Conservation (phyloP, 2,888 invertebrate species). For the Heliothis peltigera region DNA sequence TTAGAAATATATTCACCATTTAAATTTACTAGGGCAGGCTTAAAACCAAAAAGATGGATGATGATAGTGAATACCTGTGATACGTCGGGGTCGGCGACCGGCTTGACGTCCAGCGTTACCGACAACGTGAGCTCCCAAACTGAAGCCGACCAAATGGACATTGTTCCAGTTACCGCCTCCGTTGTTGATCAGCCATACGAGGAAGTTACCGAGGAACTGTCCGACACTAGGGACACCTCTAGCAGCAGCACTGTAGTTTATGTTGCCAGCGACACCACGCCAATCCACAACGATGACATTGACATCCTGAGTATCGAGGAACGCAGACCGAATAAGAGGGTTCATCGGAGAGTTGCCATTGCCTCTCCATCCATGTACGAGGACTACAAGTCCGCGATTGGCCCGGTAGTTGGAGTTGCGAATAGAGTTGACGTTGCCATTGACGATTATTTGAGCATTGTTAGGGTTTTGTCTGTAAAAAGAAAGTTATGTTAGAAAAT, state of each 20-base stretch:
- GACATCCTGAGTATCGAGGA: conserved; percentile 72
- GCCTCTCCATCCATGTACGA: conserved; percentile 81
- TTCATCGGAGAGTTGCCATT: conserved; percentile 72
- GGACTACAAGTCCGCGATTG: conserved; percentile 69
- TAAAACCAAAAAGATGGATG: too few species aligned
- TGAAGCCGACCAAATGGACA: conserved; percentile 84
- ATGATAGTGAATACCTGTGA: conserved; percentile 70
- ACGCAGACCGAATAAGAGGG: conserved; percentile 69
- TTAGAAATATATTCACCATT: too few species aligned
- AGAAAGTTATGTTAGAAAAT: not conserved
- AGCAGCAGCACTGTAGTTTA: conserved; percentile 71
- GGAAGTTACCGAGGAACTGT: conserved; percentile 77
- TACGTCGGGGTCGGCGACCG: conserved; percentile 65
- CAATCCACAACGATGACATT: conserved; percentile 86
- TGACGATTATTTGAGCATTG: conserved; percentile 70
- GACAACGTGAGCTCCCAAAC: conserved; percentile 85
- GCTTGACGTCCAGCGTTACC: conserved; percentile 82
- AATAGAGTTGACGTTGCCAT: conserved; percentile 73
- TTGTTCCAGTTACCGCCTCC: conserved; percentile 80
- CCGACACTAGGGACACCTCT: conserved; percentile 77
- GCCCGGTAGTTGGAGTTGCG: conserved; percentile 71
- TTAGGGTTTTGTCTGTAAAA: conserved; percentile 69
- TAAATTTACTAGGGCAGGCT: too few species aligned
- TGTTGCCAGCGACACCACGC: conserved; percentile 67
- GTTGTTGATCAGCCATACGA: conserved; percentile 78